Conservation (phyloP, 2,888 invertebrate genomes). For the Lasioglossum morio region DNA sequence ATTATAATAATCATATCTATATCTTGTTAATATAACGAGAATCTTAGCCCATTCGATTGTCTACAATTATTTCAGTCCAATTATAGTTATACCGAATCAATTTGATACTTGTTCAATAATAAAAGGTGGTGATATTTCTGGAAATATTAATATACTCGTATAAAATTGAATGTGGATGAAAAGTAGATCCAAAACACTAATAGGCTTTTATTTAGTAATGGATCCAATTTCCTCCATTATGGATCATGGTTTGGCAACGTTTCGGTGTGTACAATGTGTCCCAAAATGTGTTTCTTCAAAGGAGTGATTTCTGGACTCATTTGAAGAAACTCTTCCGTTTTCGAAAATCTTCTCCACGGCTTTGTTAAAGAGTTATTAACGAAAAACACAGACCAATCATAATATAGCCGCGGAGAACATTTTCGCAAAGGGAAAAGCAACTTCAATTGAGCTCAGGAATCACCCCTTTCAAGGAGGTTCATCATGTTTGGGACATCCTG, state of each 20-base stretch:
- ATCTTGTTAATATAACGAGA: constrained; percentile 1
- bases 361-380: no score
- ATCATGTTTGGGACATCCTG: no score
- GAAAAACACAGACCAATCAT: no score
- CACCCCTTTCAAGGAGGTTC: no score
- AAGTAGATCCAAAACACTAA: not conserved
- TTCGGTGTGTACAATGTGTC: not conserved
- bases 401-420: no score
- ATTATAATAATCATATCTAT: not conserved
- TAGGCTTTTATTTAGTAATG: not conserved
- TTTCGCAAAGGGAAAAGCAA: no score
- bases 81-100: not conserved
- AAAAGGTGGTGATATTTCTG: not conserved
- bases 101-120: not conserved
- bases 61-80: not conserved
- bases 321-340: no score
- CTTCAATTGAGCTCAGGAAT: no score
- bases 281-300: not conserved
- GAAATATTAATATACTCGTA: not conserved
- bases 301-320: no score
- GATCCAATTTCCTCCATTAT: not conserved
- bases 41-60: not conserved
- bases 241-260: not conserved
- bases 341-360: no score
- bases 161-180: not conserved